These are phyloP conservation scores for Plebejus anna DNA, from an alignment of 2,888 invertebrate genomes.

Conservation along the genomic window DNA sequence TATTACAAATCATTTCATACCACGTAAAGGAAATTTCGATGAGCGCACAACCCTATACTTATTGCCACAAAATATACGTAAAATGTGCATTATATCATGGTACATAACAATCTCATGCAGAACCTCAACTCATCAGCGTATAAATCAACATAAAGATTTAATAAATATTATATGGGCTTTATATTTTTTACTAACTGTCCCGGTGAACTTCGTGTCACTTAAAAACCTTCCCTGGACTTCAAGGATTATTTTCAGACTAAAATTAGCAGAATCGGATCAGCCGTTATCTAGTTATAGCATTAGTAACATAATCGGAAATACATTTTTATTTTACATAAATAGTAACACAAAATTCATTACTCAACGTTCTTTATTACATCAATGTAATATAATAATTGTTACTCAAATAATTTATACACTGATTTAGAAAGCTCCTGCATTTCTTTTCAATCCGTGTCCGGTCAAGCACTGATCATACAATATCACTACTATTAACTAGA, in stretches of 20 bases:
- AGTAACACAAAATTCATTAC: not conserved
- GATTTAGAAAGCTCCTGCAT: not conserved
- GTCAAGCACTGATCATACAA: slow-evolving; percentile 25
- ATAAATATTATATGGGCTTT: not conserved
- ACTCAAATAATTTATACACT: slow-evolving; percentile 1
- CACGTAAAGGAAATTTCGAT: slow-evolving; percentile 45
- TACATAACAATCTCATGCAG: slow-evolving; percentile 30
- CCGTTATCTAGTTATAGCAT: too few species aligned
- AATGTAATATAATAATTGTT: not conserved
- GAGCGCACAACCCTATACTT: slow-evolving; percentile 50
- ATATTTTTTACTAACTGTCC: too few species aligned
- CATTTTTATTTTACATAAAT: too few species aligned
- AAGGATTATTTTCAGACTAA: too few species aligned
- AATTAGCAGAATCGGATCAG: too few species aligned
- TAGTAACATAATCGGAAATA: too few species aligned
- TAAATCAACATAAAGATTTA: slow-evolving; percentile 3
- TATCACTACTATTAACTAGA: slow-evolving; percentile 39
- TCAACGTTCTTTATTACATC: not conserved
- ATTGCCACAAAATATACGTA: slow-evolving; percentile 31
- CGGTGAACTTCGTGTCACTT: too few species aligned
- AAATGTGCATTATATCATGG: slow-evolving; percentile 37
- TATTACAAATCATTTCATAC: slow-evolving; percentile 26
- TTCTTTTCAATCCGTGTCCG: not conserved
- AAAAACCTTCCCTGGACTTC: too few species aligned
- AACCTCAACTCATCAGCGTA: slow-evolving; percentile 44